Conservation (phyloP, 2,888 invertebrate species). For the Chrysolina americana region DNA sequence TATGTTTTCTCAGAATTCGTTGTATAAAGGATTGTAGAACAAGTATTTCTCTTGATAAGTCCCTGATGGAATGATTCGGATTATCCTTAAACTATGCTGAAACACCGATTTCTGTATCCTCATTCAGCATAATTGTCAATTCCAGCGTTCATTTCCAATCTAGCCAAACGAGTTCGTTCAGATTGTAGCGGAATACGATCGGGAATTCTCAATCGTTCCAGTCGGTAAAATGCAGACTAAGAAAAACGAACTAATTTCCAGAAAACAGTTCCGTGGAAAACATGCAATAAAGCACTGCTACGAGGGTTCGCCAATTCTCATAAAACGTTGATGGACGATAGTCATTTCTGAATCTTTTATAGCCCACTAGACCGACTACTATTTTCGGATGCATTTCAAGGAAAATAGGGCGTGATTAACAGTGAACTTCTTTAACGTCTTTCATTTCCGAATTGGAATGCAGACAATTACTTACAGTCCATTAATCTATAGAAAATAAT, state of each 20-base stretch:
- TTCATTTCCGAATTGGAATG: background rate
- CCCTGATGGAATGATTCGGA: too few relatives aligned
- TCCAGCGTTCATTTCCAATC: background rate
- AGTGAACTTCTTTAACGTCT: slow-evolving; percentile 16
- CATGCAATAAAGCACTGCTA: slow-evolving; percentile 56
- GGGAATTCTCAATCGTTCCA: slow-evolving; percentile 30
- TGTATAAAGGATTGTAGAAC: too few relatives aligned
- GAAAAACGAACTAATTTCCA: slow-evolving; percentile 54
- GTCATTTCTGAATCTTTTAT: slow-evolving; percentile 61
- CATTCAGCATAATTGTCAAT: too few relatives aligned
- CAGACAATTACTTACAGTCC: too few relatives aligned
- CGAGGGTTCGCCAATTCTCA: slow-evolving; percentile 62
- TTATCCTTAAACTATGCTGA: too few relatives aligned
- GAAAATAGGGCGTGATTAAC: slow-evolving; percentile 30
- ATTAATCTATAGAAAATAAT: too few relatives aligned
- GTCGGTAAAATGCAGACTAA: slow-evolving; percentile 32
- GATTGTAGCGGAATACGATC: background rate
- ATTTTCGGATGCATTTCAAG: slow-evolving; percentile 46
- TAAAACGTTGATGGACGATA: slow-evolving; percentile 62
- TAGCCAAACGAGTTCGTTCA: background rate
- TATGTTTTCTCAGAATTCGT: too few relatives aligned
- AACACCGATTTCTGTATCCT: too few relatives aligned
- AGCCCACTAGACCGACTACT: slow-evolving; percentile 56
- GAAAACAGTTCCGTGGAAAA: slow-evolving; percentile 59
- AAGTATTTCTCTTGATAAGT: too few relatives aligned